Conservation (phyloP, 2,113 vertebrate genomes). For the Hyperopisus bebe region DNA sequence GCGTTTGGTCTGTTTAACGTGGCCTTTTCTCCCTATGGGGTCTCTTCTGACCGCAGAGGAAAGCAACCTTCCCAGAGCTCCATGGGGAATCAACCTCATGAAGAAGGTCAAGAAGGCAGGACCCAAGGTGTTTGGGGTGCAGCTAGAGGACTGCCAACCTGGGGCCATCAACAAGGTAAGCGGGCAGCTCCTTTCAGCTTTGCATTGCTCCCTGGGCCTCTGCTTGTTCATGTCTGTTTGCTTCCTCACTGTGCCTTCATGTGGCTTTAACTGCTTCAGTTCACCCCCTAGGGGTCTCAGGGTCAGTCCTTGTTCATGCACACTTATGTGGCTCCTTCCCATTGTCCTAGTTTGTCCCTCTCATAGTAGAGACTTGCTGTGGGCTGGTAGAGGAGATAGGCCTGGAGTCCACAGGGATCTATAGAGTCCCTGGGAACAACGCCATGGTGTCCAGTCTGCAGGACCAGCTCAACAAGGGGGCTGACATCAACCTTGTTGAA, state of each 20-base stretch:
- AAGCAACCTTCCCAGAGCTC: slow-evolving; percentile 60
- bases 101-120: slow-evolving; percentile 82
- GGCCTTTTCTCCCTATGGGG: neutral
- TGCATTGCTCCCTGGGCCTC: neutral
- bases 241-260: neutral
- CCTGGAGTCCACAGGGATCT: slow-evolving; percentile 90
- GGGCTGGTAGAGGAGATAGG: slow-evolving; percentile 81
- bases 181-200: neutral
- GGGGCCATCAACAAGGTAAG: slow-evolving; percentile 80
- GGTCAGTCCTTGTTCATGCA: neutral
- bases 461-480: slow-evolving; percentile 90
- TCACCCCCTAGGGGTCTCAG: neutral
- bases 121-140: slow-evolving; percentile 79
- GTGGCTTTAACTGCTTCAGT: neutral
- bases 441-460: slow-evolving; percentile 89
- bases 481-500: slow-evolving; percentile 84
- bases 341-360: slow-evolving; percentile 71
- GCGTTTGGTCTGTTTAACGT: neutral
- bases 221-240: neutral
- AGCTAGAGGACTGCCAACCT: slow-evolving; percentile 87
- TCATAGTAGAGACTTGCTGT: slow-evolving; percentile 90
- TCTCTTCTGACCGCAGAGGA: slow-evolving; percentile 61
- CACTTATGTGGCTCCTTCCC: neutral
- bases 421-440: slow-evolving; percentile 91
- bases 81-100: slow-evolving; percentile 92